Evolutionary conservation across 64 coral and sea anemone species (phyloP).

Genomic region (Acropora tenuis): DNA sequence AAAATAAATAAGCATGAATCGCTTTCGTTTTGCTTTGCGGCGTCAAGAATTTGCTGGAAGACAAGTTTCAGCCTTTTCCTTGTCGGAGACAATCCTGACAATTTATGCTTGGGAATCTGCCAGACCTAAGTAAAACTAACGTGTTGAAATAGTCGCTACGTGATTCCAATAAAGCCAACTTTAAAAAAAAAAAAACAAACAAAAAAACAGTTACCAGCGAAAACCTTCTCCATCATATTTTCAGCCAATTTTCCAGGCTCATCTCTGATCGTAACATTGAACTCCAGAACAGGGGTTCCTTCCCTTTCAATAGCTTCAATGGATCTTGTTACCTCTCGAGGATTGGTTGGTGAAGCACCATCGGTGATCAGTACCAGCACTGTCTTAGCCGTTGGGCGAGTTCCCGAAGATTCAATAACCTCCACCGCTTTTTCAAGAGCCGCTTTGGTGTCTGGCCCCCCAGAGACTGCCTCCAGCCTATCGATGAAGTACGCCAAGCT

Average conservation of each 20-base stretch:
- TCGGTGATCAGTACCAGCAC: conserved; percentile 25
- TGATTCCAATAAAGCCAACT: too few relatives aligned
- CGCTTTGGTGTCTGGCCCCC: conserved; percentile 13
- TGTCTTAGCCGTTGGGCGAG: conserved; percentile 14
- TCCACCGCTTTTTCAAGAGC: conserved; percentile 33
- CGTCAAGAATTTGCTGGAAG: too few relatives aligned
- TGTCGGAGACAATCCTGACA: too few relatives aligned
- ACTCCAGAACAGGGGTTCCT: conserved; percentile 11
- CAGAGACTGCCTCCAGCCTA: not conserved
- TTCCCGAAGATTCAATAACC: conserved; percentile 35
- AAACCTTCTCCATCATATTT: conserved; percentile 27
- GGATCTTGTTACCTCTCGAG: not conserved
- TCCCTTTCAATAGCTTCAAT: not conserved
- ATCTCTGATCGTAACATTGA: not conserved
- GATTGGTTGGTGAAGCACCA: not conserved
- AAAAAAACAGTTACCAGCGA: conserved; percentile 1
- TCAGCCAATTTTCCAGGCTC: not conserved
- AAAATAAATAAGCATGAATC: too few relatives aligned
- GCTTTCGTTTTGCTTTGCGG: too few relatives aligned
- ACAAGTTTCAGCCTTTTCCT: too few relatives aligned
- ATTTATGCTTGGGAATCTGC: too few relatives aligned
- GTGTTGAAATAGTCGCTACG: too few relatives aligned
- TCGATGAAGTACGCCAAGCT: conserved; percentile 36
- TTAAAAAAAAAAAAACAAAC: too few relatives aligned
- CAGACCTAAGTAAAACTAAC: too few relatives aligned